Conservation (phyloP, 2,888 invertebrate species). For the Cyclophora albipunctata region DNA sequence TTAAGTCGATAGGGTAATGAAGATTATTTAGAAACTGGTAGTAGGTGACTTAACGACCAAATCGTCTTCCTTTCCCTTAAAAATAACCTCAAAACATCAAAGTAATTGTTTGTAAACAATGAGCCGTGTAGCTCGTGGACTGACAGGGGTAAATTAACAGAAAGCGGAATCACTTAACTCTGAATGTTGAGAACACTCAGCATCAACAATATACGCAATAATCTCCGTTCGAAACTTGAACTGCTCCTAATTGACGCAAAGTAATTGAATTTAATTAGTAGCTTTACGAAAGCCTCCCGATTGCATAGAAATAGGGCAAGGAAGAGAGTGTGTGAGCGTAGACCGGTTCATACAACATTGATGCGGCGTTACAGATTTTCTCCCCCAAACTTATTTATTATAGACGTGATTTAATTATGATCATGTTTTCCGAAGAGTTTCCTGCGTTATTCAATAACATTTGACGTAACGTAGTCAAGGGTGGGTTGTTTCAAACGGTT, state of each 20-base stretch:
- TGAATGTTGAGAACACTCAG: not conserved
- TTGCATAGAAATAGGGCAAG: conserved; percentile 18
- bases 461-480: too few species aligned
- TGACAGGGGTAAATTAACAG: not conserved
- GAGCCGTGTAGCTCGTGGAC: too few species aligned
- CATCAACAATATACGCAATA: conserved; percentile 9
- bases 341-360: not conserved
- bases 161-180: not conserved
- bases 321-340: conserved; percentile 3
- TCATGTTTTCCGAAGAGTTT: conserved; percentile 1
- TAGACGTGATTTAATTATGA: too few species aligned
- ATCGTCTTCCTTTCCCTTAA: too few species aligned
- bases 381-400: too few species aligned
- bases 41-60: too few species aligned
- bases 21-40: too few species aligned
- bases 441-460: conserved; percentile 8
- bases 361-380: not conserved
- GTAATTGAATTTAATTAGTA: conserved; percentile 30
- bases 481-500: too few species aligned
- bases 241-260: conserved; percentile 21
- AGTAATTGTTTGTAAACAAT: too few species aligned
- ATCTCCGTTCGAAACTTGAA: conserved; percentile 18
- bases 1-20: too few species aligned
- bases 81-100: too few species aligned
- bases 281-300: conserved; percentile 18